These are phyloP conservation scores for Phalacrocorax pelagicus DNA, from an alignment of 2,113 vertebrate genomes.

Conservation along the genomic window DNA sequence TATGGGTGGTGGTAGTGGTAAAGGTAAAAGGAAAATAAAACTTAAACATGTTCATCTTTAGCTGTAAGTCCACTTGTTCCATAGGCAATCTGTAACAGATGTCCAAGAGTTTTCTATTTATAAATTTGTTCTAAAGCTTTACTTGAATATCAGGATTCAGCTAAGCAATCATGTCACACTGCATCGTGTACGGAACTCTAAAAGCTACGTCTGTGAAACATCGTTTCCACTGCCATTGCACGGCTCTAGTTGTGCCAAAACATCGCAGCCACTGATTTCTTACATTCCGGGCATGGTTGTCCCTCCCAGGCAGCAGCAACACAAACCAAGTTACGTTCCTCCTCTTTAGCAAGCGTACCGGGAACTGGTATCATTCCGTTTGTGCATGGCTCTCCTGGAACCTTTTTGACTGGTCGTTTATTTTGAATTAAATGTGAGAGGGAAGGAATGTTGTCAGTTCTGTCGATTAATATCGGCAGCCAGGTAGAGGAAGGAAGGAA, in stretches of 20 bases:
- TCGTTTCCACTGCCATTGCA: not conserved
- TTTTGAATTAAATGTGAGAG: not conserved
- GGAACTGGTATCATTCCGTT: rapidly evolving
- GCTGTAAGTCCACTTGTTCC: not conserved
- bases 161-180: not conserved
- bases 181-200: not conserved
- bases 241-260: not conserved
- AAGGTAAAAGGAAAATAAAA: not conserved
- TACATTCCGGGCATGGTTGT: not conserved
- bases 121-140: not conserved
- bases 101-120: not conserved
- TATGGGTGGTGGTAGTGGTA: not conserved
- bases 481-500: not conserved
- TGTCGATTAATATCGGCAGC: not conserved
- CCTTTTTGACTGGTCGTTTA: not conserved
- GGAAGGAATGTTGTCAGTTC: too few species aligned
- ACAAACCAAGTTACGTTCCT: not conserved
- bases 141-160: not conserved
- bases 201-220: not conserved
- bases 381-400: not conserved
- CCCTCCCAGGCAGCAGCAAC: not conserved
- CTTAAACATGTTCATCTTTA: not conserved
- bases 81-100: not conserved
- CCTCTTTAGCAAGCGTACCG: not conserved
- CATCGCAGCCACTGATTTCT: not conserved